phyloP scores from a whole-genome alignment of 2,113 vertebrate genomes.

The Tragulus kanchil region DNA sequence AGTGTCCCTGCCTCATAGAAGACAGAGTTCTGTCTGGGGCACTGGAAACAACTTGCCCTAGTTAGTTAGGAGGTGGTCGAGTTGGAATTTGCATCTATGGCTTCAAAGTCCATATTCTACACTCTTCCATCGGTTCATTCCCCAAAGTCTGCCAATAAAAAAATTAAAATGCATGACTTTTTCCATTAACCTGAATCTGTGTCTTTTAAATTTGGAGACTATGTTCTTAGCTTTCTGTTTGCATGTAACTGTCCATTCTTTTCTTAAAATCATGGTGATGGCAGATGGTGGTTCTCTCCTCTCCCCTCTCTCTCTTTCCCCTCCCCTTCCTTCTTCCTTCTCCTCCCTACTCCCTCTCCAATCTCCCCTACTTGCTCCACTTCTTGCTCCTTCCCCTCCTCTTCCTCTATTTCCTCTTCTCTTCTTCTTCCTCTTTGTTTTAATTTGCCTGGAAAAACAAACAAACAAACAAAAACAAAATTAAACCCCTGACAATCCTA shows the following conservation, averaged over 20 bases:
- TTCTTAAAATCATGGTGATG: neutral
- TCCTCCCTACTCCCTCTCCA: no score
- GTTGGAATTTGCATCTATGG: neutral
- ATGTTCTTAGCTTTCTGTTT: neutral
- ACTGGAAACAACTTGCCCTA: neutral
- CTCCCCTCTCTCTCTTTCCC: neutral
- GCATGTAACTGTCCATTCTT: neutral
- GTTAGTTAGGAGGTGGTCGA: neutral
- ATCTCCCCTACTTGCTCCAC: neutral
- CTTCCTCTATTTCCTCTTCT: accelerated
- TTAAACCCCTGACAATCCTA: neutral
- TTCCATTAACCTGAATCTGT: neutral
- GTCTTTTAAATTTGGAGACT: neutral
- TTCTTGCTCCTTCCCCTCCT: neutral
- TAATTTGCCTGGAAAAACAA: neutral
- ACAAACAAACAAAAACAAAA: neutral
- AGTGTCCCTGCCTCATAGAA: neutral
- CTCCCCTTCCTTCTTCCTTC: neutral
- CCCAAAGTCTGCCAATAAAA: neutral
- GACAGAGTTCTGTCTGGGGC: neutral
- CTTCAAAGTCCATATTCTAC: neutral
- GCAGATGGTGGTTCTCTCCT: neutral
- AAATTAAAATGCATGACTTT: neutral
- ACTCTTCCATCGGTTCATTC: accelerated
- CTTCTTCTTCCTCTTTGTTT: neutral